Evolutionary conservation across 2,888 invertebrate species (phyloP).

Genomic region (Aphelenchoides bicaudatus): DNA sequence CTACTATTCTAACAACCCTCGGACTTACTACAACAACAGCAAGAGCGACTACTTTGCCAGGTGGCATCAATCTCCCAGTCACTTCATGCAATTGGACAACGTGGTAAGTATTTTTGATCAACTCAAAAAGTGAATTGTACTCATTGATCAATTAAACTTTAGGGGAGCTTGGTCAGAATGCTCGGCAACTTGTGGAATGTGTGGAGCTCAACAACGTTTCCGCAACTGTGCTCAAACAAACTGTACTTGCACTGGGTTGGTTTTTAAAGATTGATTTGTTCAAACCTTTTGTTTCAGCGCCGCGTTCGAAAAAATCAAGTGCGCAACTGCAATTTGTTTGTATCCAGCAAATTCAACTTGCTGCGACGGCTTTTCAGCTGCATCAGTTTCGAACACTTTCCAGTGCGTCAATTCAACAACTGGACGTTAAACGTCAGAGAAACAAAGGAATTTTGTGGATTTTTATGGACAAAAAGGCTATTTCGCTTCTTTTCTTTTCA

Average conservation of each 20-base stretch:
- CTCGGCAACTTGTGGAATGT: slow-evolving; percentile 13
- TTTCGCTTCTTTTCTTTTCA: too few relatives aligned
- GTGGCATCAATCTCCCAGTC: background rate
- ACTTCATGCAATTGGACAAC: slow-evolving; percentile 8
- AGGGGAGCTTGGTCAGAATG: background rate
- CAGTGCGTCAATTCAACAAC: slow-evolving; percentile 1
- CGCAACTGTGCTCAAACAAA: slow-evolving; percentile 9
- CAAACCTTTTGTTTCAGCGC: slow-evolving; percentile 1
- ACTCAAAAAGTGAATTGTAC: background rate
- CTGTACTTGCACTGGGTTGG: slow-evolving; percentile 18
- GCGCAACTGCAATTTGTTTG: slow-evolving; percentile 8
- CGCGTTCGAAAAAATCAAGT: slow-evolving; percentile 8
- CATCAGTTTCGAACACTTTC: background rate
- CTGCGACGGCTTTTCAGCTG: slow-evolving; percentile 11
- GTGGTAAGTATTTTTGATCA: background rate
- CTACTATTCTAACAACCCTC: background rate
- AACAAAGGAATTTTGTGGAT: too few relatives aligned
- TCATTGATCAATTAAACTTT: background rate
- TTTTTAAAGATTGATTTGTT: background rate
- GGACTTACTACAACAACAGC: background rate
- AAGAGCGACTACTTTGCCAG: background rate
- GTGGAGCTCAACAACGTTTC: slow-evolving; percentile 13
- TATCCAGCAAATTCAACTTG: slow-evolving; percentile 9
- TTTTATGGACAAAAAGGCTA: too few relatives aligned
- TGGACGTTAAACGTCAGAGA: slow-evolving; percentile 6